Conservation (phyloP, 2,113 vertebrate genomes). For the Collichthys lucidus region DNA sequence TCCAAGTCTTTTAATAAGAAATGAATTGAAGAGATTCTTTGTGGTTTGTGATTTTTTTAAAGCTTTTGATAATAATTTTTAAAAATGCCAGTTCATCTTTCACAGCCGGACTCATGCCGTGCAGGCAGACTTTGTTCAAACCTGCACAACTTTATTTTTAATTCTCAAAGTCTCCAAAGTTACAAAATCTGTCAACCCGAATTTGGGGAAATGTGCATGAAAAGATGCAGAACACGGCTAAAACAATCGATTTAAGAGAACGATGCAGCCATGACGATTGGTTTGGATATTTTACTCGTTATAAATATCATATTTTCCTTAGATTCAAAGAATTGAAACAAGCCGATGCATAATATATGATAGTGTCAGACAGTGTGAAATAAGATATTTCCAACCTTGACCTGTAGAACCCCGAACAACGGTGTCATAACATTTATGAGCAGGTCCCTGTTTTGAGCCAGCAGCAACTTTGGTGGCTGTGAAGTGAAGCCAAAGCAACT, state of each 20-base stretch:
- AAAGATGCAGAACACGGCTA: background rate
- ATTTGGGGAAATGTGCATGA: background rate
- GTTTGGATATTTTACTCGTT: background rate
- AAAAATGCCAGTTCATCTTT: background rate
- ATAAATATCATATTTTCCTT: background rate
- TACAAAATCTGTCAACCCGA: background rate
- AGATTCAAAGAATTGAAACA: background rate
- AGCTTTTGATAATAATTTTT: constrained; percentile 23
- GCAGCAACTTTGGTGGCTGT: too few species aligned
- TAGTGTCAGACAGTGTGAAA: background rate
- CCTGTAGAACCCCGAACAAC: background rate
- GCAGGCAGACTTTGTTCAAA: constrained; percentile 1
- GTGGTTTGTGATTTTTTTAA: background rate
- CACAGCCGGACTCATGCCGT: background rate
- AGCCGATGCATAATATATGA: background rate
- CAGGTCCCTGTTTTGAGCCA: too few species aligned
- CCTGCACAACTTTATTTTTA: background rate
- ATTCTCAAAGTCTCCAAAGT: constrained; percentile 1
- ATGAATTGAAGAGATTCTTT: constrained; percentile 5
- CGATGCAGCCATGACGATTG: background rate
- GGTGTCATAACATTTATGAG: background rate
- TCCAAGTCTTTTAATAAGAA: constrained; percentile 2
- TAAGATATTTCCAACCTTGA: background rate
- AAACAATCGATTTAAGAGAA: background rate
- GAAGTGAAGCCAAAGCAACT: too few species aligned